Base-by-base conservation (phyloP, 2,888 invertebrate species). In the Ornithoptera alexandrae region DNA sequence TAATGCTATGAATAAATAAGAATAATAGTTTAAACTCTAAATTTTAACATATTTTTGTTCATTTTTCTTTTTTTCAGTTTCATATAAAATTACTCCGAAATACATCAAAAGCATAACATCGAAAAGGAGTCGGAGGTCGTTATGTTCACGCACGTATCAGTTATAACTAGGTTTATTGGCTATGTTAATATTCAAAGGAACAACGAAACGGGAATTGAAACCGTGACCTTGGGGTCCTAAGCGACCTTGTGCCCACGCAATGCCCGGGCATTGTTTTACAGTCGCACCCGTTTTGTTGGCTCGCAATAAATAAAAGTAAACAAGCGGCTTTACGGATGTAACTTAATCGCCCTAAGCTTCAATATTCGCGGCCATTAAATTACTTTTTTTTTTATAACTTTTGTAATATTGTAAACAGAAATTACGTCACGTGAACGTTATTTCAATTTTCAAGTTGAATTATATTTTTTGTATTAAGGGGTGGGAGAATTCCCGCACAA, bases 231-330 rank as follows among this genome's bases (percentile, higher is more conserved):
- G 30, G 39, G 18, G 24, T 46, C 42, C 56, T 30, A 15, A 24
- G 56, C 20, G 69, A 65, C 62, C 69, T 65, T 62, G 56, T 42
- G 56, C 42, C 57, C 69, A 69, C 65, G 69, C 65, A 65, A 62
- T 62, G 62, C 30, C 57, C 57, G 46, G 69, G 53, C 46, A 50
- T 42, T 53, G 56, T 68, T 68, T 60, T 60, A 68, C 63, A 67
- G 58, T 64, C 63, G 59, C 30, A 42, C 60, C 64, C 68, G 68
- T 69, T 60, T 62, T 50, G 46, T 63, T 63, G 46, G 57, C 30
- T 62, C 5, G 46, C 65, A 61, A 65, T 62, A 62, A 69, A 69
- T 62, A 69, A 30, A 57, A 62, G 57, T 20, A 20, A 50, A 65
- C 57, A 57, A 65, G 60, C 46, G 69, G 57, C 46, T 62, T 36